phyloP scores from a whole-genome alignment of 1,140 invertebrate species.

The Sitodiplosis mosellana region DNA sequence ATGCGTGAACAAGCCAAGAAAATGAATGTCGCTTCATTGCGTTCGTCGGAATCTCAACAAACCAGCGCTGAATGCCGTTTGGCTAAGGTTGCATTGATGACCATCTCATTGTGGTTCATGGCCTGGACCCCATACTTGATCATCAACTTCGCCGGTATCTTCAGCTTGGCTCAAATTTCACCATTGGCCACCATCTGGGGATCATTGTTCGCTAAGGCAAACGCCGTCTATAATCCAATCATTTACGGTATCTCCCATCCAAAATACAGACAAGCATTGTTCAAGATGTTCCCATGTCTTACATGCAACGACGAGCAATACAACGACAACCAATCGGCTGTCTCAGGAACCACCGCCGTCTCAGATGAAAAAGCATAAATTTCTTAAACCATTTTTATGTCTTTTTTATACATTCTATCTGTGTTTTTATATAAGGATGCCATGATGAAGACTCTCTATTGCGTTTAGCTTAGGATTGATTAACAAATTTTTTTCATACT shows the following conservation, averaged over 20 bases:
- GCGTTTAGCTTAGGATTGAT: too few relatives aligned
- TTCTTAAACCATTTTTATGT: too few relatives aligned
- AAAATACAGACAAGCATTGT: slow-evolving; percentile 50
- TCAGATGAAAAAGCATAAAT: slow-evolving; percentile 30
- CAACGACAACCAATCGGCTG: slow-evolving; percentile 34
- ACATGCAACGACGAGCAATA: slow-evolving; percentile 29
- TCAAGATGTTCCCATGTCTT: slow-evolving; percentile 41
- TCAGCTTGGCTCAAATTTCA: slow-evolving; percentile 37
- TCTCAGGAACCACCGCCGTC: slow-evolving; percentile 31
- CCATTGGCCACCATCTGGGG: slow-evolving; percentile 46
- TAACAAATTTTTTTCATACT: too few relatives aligned
- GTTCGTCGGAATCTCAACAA: slow-evolving; percentile 38
- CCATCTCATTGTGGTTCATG: slow-evolving; percentile 54
- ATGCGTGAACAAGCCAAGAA: slow-evolving; percentile 54
- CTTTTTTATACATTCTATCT: too few relatives aligned
- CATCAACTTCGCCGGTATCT: slow-evolving; percentile 50
- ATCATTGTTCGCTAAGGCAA: slow-evolving; percentile 45
- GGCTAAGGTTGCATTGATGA: slow-evolving; percentile 50
- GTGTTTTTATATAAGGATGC: too few relatives aligned
- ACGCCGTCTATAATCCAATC: slow-evolving; percentile 48
- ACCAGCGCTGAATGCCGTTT: slow-evolving; percentile 40
- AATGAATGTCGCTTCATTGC: slow-evolving; percentile 47
- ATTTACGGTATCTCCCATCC: slow-evolving; percentile 55
- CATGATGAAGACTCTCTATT: too few relatives aligned
- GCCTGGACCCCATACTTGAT: slow-evolving; percentile 58